These are phyloP conservation scores for Calosoma granatense DNA, from an alignment of 1,140 invertebrate species.

Conservation along the genomic window DNA sequence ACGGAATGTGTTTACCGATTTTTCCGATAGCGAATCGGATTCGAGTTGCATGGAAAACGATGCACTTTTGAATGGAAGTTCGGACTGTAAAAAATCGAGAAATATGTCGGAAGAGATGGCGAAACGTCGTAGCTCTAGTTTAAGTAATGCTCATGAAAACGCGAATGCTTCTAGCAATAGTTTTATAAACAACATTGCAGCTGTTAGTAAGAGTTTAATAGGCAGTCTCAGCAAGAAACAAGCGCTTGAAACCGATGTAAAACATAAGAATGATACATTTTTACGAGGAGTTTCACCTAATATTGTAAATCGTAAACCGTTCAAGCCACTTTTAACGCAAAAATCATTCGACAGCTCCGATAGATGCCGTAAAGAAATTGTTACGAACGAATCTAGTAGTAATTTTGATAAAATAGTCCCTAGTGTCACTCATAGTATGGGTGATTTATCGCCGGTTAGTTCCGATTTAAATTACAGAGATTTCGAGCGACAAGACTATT, in stretches of 20 bases:
- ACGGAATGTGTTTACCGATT: not conserved
- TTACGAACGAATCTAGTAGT: not conserved
- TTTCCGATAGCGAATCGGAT: not conserved
- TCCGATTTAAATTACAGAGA: not conserved
- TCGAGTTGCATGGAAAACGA: not conserved
- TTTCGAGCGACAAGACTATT: not conserved
- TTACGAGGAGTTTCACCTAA: not conserved
- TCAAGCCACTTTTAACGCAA: not conserved
- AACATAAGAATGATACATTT: not conserved
- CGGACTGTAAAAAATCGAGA: not conserved
- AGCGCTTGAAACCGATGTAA: not conserved
- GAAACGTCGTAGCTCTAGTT: not conserved
- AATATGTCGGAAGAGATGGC: not conserved
- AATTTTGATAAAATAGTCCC: conserved; percentile 2
- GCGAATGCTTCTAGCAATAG: not conserved
- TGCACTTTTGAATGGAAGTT: not conserved
- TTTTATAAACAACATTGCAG: not conserved
- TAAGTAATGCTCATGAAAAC: not conserved
- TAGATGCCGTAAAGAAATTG: not conserved
- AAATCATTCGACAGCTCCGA: not conserved
- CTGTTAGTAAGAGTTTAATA: not conserved
- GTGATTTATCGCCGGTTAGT: not conserved
- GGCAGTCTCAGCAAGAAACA: not conserved
- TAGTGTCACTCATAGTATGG: not conserved
- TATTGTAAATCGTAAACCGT: not conserved